Percentiles rank a stretch among this genome's conserved stretches.
Evolutionary conservation across 2,797 vertebrate species (phyloP).

Genomic region (Botia kubotai): DNA sequence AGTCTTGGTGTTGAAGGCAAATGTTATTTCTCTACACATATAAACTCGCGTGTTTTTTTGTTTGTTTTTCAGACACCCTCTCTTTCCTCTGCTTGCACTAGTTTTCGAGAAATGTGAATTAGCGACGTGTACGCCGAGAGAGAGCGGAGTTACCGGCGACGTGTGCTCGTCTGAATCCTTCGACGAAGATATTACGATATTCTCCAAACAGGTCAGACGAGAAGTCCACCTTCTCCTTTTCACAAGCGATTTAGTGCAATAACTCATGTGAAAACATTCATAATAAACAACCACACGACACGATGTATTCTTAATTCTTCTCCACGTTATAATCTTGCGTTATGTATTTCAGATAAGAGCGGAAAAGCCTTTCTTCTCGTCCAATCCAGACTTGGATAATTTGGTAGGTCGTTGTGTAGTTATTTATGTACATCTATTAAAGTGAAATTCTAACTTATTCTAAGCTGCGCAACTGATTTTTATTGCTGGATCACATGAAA

Average conservation of each 20-base stretch:
- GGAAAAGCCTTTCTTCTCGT: not conserved
- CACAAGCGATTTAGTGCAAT: not conserved
- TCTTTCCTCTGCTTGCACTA: slow-evolving; percentile 93
- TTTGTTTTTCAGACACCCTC: slow-evolving; percentile 82
- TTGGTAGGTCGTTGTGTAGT: not conserved
- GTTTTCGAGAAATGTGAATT: slow-evolving; percentile 97
- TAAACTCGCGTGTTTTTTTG: not conserved
- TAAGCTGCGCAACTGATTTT: not conserved
- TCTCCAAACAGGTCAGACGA: slow-evolving; percentile 90
- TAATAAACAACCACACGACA: not conserved
- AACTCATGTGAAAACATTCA: not conserved
- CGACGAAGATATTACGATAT: slow-evolving; percentile 93
- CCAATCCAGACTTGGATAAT: not conserved
- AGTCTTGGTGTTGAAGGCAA: not conserved
- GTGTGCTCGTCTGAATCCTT: slow-evolving; percentile 94
- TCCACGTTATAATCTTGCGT: slow-evolving; percentile 50
- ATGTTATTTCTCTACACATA: not conserved
- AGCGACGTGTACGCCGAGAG: slow-evolving; percentile 90
- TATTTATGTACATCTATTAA: not conserved
- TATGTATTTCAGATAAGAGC: slow-evolving; percentile 9
- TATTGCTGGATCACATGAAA: not conserved
- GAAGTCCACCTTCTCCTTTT: not conserved
- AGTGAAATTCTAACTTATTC: not conserved
- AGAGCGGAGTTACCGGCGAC: slow-evolving; percentile 88
- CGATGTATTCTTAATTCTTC: too few relatives aligned